Evolutionary conservation across 1,140 invertebrate genomes (phyloP), one percentile per base, ranked within the genome.

Genomic region (Orius insidiosus): DNA sequence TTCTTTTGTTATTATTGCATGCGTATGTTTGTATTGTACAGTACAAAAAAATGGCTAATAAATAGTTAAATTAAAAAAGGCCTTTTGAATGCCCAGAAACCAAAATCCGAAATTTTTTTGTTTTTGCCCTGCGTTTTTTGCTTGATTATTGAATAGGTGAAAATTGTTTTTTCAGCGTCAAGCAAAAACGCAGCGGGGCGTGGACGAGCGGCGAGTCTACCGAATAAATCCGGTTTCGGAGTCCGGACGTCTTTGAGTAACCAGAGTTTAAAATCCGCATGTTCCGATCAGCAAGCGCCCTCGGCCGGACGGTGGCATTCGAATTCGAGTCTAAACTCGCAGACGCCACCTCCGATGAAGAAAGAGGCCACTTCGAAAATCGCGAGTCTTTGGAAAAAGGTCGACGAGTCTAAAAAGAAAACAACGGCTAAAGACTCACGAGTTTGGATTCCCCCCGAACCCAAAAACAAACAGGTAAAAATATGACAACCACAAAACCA

Each of bases 361-460:
- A 79, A 79, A 56, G 78, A 83, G 50, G 75, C 84, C 1, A 76
- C 80, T 1, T 89, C 85, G 60, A 87, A 86, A 59, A 88, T 92
- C 34, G 83, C 86, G 1, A 82, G 72, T 56, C 66, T 93, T 9
- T 90, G 86, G 86, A 90, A 86, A 54, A 79, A 74, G 55, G 79
- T 81, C 2, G 82, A 86, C 55, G 76, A 85, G 31, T 75, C 63
- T n/a, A 77, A 75, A 37, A 70, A 71, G 48, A 67, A 70, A 31
- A 60, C 59, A 2, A 53, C 62, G 9, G 72, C 70, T 41, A 67
- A 67, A 35, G 76, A 82, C 49, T 72, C 67, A 8, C 68, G 71
- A 49, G 72, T 77, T 2, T 78, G 74, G 74, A 74, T 80, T 37
- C 63, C 61, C n/a, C 54, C 56, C 10, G 57, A 59, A 46, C 58